Base-by-base conservation (phyloP, 2,113 vertebrate genomes). In the Heptranchias perlo region DNA sequence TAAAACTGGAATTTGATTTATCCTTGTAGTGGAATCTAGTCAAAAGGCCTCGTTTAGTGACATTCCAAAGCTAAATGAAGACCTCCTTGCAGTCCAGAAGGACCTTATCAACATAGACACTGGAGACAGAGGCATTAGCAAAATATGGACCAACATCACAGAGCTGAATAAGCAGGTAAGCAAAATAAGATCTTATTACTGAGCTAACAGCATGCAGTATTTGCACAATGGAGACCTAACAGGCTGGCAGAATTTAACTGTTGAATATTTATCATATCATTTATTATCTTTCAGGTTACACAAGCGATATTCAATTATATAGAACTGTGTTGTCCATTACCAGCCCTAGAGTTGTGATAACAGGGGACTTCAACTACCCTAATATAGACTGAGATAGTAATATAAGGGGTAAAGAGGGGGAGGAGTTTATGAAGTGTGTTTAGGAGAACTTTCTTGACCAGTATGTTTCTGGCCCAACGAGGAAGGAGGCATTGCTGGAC, bases 81-180 rank as follows among this genome's bases (percentile, higher is more conserved):
- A 99, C 95, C 97, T 99, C 96, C 98, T 99, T 96, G 97, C 97
- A 96, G 98, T 98, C 96, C 98, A 99, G 97, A 98, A 97, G 96
- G 98, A 98, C 61, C 97, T 99, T 61, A 98, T 99, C 44, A 98
- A 99, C 96, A 97, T 99, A 65, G 98, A 99, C 96, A 98, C 97
- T 84, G 99, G 99, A 95, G 98, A 99, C 73, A 97, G 97, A 95
- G 99, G 99, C 2, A 96, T 99, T 96, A 98, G 73, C 97, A 99
- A 98, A 97, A 97, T 99, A 96, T 99, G 99, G 99, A 98, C 98
- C 95, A 99, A 99, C 97, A 98, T 99, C 44, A 99, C 99, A 86
- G 99, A 99, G 96, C 98, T 99, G 92, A 99, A 98, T 97, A 98
- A 98, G 97, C 99, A 99, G 99, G 99, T 99, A 97, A 97, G 96